phyloP scores from a whole-genome alignment of 1,140 invertebrate genomes.

The Lanistes nyassanus region DNA sequence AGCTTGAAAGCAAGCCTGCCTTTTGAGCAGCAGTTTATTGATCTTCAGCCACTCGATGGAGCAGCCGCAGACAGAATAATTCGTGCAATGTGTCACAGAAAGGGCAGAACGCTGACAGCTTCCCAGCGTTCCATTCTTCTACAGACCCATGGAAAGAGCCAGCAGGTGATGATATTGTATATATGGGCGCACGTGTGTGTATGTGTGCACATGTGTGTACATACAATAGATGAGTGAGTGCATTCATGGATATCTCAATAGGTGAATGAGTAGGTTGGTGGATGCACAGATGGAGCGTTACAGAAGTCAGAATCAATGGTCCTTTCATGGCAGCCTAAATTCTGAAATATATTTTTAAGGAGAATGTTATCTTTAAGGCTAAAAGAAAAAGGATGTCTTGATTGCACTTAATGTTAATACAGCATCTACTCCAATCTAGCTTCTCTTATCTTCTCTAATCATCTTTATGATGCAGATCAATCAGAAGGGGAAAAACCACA shows the following conservation, averaged over 20 bases:
- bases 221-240: background rate
- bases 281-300: no score
- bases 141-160: conserved; percentile 2
- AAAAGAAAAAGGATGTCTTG: no score
- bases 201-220: conserved; percentile 4
- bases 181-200: background rate
- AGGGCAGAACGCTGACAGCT: conserved; percentile 38
- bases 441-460: no score
- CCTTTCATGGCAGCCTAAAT: no score
- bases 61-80: conserved; percentile 41
- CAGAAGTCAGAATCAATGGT: no score
- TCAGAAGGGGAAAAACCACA: no score
- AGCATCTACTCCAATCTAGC: no score
- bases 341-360: no score
- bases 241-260: background rate
- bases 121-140: conserved; percentile 39
- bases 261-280: background rate
- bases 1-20: conserved; percentile 26
- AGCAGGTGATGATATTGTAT: background rate
- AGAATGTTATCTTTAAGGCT: no score
- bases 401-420: no score
- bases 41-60: conserved; percentile 33
- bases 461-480: no score
- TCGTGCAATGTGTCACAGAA: conserved; percentile 23
- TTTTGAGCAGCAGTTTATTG: conserved; percentile 31